Evolutionary conservation across 2,797 vertebrate species (phyloP).

Genomic region (Enteromius afrohamiltoni): DNA sequence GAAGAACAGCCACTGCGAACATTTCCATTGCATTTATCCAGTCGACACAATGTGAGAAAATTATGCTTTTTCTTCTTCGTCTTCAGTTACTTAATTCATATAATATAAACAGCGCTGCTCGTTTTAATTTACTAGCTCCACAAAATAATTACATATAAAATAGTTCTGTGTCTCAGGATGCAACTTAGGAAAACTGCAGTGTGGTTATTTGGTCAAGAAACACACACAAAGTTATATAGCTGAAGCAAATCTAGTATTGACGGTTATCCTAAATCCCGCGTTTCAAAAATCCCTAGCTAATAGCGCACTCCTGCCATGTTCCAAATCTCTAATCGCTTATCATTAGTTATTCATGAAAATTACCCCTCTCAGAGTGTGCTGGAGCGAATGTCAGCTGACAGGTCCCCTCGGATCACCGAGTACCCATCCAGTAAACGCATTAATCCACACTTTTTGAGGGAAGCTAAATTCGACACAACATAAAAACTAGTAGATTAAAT

Average conservation of each 20-base stretch:
- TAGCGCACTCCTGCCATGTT: constrained; percentile 37
- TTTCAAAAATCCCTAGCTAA: constrained; percentile 1
- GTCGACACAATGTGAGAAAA: not conserved
- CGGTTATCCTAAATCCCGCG: not conserved
- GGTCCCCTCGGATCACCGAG: constrained; percentile 43
- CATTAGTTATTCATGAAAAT: constrained; percentile 57
- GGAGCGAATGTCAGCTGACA: constrained; percentile 44
- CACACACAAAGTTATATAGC: not conserved
- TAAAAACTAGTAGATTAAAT: constrained; percentile 53
- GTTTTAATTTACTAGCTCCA: not conserved
- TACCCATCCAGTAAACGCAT: constrained; percentile 1
- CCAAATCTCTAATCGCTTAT: constrained; percentile 37
- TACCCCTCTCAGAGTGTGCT: constrained; percentile 13
- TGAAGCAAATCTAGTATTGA: not conserved
- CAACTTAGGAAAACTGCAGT: not conserved
- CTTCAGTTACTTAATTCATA: not conserved
- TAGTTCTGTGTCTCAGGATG: not conserved
- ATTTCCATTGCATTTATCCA: not conserved
- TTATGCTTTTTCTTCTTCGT: not conserved
- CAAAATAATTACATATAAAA: not conserved
- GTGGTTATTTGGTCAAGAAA: not conserved
- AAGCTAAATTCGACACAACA: constrained; percentile 12
- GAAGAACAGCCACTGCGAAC: not conserved
- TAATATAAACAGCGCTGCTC: not conserved
- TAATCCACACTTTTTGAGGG: not conserved